Conservation (phyloP, 2,888 invertebrate genomes). For the Margaritifera margaritifera region DNA sequence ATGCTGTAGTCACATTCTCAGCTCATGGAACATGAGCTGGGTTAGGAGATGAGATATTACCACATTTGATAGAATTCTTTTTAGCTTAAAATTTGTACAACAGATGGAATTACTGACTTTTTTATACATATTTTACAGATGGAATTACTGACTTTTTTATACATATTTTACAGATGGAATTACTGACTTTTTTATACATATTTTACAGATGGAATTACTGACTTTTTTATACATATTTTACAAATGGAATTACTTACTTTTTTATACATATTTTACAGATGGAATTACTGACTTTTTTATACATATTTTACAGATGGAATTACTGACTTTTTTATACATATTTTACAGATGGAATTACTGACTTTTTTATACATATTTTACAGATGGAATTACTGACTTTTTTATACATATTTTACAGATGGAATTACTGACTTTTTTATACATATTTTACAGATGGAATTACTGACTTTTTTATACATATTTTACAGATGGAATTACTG, state of each 20-base stretch:
- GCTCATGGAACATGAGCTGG: no score
- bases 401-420: slow-evolving; percentile 75
- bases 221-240: slow-evolving; percentile 8
- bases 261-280: slow-evolving; percentile 75
- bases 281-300: slow-evolving; percentile 56
- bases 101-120: no score
- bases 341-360: slow-evolving; percentile 76
- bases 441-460: slow-evolving; percentile 76
- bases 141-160: slow-evolving; percentile 56
- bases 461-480: no score
- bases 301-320: slow-evolving; percentile 76
- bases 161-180: slow-evolving; percentile 76
- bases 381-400: slow-evolving; percentile 76
- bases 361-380: slow-evolving; percentile 8
- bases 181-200: no score
- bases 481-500: slow-evolving; percentile 76
- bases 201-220: slow-evolving; percentile 76
- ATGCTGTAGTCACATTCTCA: no score
- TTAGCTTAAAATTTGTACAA: no score
- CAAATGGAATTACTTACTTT: slow-evolving; percentile 76
- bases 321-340: no score
- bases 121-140: slow-evolving; percentile 75
- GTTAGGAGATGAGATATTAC: no score
- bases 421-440: slow-evolving; percentile 56
- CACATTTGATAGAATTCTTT: no score